phyloP scores from a whole-genome alignment of 2,888 invertebrate genomes.

The Baccha elongata region DNA sequence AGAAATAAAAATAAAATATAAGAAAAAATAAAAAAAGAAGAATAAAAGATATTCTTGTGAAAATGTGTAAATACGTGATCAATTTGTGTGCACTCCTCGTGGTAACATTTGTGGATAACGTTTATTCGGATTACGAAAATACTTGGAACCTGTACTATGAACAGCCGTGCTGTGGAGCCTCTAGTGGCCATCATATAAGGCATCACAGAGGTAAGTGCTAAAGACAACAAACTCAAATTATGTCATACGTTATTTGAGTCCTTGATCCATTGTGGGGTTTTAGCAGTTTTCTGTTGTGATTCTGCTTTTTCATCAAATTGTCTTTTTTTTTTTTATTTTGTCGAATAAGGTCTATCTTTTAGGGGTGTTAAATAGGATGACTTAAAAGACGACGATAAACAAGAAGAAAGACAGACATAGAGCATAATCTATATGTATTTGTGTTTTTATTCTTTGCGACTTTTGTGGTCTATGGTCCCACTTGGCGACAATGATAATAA shows the following conservation, averaged over 20 bases:
- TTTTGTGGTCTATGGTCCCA: slow-evolving; percentile 60
- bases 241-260: slow-evolving; percentile 11
- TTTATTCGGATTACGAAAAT: slow-evolving; percentile 84
- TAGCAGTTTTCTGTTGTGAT: neutral
- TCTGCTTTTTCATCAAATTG: slow-evolving; percentile 41
- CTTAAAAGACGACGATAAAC: neutral
- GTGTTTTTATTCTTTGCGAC: slow-evolving; percentile 45
- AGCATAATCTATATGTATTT: slow-evolving; percentile 16
- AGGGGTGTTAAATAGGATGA: slow-evolving; percentile 6
- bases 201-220: slow-evolving; percentile 88
- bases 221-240: slow-evolving; percentile 24
- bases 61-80: slow-evolving; percentile 74
- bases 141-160: slow-evolving; percentile 89
- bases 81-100: slow-evolving; percentile 74
- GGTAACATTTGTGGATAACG: slow-evolving; percentile 81
- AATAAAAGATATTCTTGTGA: slow-evolving; percentile 59
- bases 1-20: slow-evolving; percentile 43
- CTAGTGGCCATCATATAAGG: slow-evolving; percentile 85
- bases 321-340: slow-evolving; percentile 17
- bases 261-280: slow-evolving; percentile 35
- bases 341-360: slow-evolving; percentile 45
- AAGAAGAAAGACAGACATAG: slow-evolving; percentile 13
- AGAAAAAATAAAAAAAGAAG: slow-evolving; percentile 30
- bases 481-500: slow-evolving; percentile 72
- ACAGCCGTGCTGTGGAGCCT: slow-evolving; percentile 88